Base-by-base conservation (phyloP, 2,888 invertebrate species). In the Lampropteryx suffumata region DNA sequence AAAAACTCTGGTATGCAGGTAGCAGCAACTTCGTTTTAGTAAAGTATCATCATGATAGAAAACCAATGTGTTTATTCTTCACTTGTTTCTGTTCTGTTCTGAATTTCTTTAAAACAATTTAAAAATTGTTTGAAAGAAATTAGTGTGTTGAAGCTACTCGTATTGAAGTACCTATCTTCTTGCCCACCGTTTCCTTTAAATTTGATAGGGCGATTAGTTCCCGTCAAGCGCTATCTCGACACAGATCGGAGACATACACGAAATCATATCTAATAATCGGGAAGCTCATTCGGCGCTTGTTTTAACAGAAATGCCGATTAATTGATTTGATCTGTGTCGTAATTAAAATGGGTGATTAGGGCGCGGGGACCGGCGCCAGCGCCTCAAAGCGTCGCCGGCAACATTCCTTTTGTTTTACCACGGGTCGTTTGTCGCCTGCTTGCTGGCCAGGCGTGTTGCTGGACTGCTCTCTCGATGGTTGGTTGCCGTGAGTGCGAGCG, bases 341-440 rank as follows among this genome's bases (percentile, higher is more conserved):
- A 89, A 90, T 90, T 89, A 89, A 90, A 90, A 88, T 85, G 84
- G 89, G 88, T 89, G 89, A 88, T 89, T 88, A 89, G 88, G 80
- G 84, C 79, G 83, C 85, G 82, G 85, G 81, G 81, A 76, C 76
- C 84, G 87, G 87, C 86, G 88, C 88, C 88, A 86, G 88, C 89
- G 87, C 86, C 87, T 88, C 89, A 89, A 89, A 89, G 89, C 88
- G 83, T 87, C 89, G 82, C 87, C 82, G 83, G 81, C 86, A 82
- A 86, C 89, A 90, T 90, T 90, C 89, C 89, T 89, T 90, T 90
- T 90, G 90, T 90, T 89, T 90, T 90, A 90, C 87, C 86, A 87
- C 81, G 89, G 87, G 82, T 86, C 86, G 88, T 83, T 89, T 89
- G 90, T 90, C 89, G 88, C 89, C 87, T 86, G 86, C 76, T 69